These are phyloP conservation scores for Hexactinellida sp. DNA, from an alignment of 37 sponge, comb jelly and placozoan species.

Conservation along the genomic window DNA sequence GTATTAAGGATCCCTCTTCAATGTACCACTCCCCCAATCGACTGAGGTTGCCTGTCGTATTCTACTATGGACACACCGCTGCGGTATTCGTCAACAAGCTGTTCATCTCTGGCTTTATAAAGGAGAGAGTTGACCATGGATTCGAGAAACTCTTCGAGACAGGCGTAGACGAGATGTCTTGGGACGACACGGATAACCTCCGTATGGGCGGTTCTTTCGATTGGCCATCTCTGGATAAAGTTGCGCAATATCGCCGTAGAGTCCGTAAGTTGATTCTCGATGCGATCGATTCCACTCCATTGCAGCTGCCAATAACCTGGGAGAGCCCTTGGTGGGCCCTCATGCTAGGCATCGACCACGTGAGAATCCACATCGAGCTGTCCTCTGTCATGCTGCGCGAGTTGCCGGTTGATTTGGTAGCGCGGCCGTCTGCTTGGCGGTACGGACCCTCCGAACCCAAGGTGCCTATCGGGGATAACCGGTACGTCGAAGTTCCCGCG, in stretches of 20 bases:
- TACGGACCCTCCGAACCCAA: conserved; percentile 53
- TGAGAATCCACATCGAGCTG: conserved; percentile 62
- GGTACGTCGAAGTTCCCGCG: conserved; percentile 35
- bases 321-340: conserved; percentile 56
- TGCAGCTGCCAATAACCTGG: conserved; percentile 49
- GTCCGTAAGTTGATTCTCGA: conserved; percentile 41
- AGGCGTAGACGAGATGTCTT: conserved; percentile 86
- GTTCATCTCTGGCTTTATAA: neutral
- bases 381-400: conserved; percentile 71
- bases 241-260: conserved; percentile 41
- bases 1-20: conserved; percentile 34
- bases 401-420: conserved; percentile 47
- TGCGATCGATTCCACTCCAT: conserved; percentile 43
- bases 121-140: conserved; percentile 47
- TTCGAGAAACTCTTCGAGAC: conserved; percentile 75
- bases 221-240: conserved; percentile 52
- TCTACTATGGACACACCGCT: conserved; percentile 24
- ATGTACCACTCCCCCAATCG: neutral
- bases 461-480: conserved; percentile 39
- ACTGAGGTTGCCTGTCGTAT: conserved; percentile 16
- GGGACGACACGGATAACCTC: conserved; percentile 84
- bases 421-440: conserved; percentile 51
- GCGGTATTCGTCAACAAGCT: conserved; percentile 21
- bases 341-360: neutral
- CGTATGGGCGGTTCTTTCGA: conserved; percentile 64